Percentiles rank a stretch among this genome's conserved stretches.
Conservation (phyloP, 2,888 invertebrate genomes). For the Smittia aterrima region DNA sequence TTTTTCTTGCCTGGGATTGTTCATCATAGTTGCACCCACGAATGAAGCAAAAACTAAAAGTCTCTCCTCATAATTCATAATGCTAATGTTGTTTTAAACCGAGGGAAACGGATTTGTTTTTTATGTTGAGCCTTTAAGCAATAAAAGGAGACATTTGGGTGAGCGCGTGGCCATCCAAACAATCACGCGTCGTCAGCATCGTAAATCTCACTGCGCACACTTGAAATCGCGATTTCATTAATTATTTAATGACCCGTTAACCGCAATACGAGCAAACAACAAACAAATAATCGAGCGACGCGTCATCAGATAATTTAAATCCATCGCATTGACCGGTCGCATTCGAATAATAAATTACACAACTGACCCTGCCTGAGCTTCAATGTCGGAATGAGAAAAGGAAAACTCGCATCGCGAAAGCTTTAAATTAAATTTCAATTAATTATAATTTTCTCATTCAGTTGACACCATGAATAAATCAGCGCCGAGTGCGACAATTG, state of each 20-base stretch:
- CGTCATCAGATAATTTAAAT: background rate
- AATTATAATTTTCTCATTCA: conserved; percentile 14
- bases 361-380: background rate
- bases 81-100: conserved; percentile 1
- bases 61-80: conserved; percentile 21
- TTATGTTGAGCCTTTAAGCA: background rate
- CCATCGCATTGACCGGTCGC: background rate
- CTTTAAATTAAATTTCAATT: conserved; percentile 15
- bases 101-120: background rate
- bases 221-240: background rate
- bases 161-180: too few relatives aligned
- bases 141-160: background rate
- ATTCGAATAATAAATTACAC: background rate
- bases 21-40: conserved; percentile 1
- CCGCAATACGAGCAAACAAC: background rate
- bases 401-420: background rate
- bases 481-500: background rate
- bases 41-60: background rate
- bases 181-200: background rate
- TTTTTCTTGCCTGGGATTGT: background rate
- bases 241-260: background rate
- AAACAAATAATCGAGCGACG: background rate
- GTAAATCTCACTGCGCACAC: too few relatives aligned
- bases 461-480: background rate
- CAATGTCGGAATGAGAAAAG: background rate